These are phyloP conservation scores for Mya arenaria DNA, from an alignment of 1,140 invertebrate genomes.

Conservation along the genomic window DNA sequence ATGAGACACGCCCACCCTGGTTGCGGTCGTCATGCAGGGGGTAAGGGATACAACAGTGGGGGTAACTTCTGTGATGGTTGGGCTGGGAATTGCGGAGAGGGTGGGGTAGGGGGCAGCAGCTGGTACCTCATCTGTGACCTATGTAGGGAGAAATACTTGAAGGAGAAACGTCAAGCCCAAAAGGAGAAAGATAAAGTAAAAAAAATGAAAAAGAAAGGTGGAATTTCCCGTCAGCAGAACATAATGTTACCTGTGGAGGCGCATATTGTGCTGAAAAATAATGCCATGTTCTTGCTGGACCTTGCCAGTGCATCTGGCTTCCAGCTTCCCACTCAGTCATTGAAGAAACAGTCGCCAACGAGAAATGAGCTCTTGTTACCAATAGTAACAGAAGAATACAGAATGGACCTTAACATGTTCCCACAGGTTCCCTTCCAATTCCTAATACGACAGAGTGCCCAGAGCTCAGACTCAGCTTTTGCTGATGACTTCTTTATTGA, in stretches of 20 bases:
- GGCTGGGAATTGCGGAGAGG: slow-evolving; percentile 94
- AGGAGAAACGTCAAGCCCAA: slow-evolving; percentile 82
- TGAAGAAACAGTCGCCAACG: slow-evolving; percentile 68
- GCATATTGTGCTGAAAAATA: slow-evolving; percentile 93
- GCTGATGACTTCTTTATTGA: slow-evolving; percentile 79
- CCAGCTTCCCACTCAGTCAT: slow-evolving; percentile 69
- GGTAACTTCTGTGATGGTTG: slow-evolving; percentile 93
- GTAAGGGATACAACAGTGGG: slow-evolving; percentile 93
- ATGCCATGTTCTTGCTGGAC: slow-evolving; percentile 96
- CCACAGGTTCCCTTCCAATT: slow-evolving; percentile 77
- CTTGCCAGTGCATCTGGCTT: slow-evolving; percentile 87
- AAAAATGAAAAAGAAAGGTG: slow-evolving; percentile 78
- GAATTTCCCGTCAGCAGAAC: slow-evolving; percentile 69
- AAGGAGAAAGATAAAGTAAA: slow-evolving; percentile 79
- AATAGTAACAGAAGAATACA: slow-evolving; percentile 75
- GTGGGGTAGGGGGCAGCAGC: slow-evolving; percentile 90
- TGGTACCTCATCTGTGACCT: slow-evolving; percentile 96
- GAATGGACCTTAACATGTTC: slow-evolving; percentile 76
- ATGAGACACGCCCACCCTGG: slow-evolving; percentile 95
- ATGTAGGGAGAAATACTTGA: slow-evolving; percentile 92
- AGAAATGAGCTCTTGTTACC: slow-evolving; percentile 80
- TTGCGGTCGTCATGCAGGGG: slow-evolving; percentile 92
- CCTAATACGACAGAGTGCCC: slow-evolving; percentile 73
- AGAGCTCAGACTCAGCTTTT: slow-evolving; percentile 78
- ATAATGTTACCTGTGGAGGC: slow-evolving; percentile 83